Evolutionary conservation across 2,113 vertebrate genomes (phyloP).

Genomic region (Rostratula benghalensis): DNA sequence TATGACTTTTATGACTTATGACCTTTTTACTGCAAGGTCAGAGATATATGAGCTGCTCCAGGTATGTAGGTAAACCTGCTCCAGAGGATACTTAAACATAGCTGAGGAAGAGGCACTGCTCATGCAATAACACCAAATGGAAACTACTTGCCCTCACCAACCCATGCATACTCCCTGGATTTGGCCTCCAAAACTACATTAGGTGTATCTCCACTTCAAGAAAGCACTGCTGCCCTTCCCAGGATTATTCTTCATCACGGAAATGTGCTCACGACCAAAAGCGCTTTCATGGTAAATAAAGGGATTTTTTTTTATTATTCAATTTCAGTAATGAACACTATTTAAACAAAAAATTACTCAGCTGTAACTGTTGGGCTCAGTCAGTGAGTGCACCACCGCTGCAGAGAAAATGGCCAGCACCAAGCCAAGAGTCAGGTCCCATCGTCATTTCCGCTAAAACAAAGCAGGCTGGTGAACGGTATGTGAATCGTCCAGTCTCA

Average conservation of each 20-base stretch:
- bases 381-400: not conserved
- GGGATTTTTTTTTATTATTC: not conserved
- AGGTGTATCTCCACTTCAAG: not conserved
- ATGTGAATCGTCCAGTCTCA: not conserved
- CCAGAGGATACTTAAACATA: not conserved
- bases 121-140: not conserved
- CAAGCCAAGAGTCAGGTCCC: not conserved
- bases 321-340: not conserved
- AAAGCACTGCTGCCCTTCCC: not conserved
- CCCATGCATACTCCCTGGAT: not conserved
- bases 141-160: not conserved
- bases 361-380: not conserved
- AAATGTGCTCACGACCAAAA: not conserved
- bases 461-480: not conserved
- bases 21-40: not conserved
- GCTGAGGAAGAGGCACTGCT: conserved; percentile 9
- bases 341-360: conserved; percentile 38
- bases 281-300: not conserved
- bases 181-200: not conserved
- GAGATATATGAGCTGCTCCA: not conserved
- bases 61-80: not conserved
- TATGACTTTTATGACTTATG: too few species aligned
- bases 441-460: not conserved
- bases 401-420: fast-evolving
- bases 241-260: not conserved